Evolutionary conservation across 2,797 vertebrate genomes (phyloP).

Genomic region (Microctenopoma steveboyesi): DNA sequence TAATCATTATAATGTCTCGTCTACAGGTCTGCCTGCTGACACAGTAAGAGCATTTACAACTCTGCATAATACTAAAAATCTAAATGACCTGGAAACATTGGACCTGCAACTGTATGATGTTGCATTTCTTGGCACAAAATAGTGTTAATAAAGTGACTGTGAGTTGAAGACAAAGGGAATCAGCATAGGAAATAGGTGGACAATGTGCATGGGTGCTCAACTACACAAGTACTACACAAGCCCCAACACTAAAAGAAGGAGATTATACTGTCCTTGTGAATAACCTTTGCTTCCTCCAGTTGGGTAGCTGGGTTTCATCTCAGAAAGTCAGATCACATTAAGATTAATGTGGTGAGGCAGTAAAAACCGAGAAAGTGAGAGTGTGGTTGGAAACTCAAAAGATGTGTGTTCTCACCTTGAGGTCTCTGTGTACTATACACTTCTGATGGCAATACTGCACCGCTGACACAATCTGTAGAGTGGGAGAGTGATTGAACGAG

Average conservation of each 20-base stretch:
- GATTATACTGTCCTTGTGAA: slow-evolving; percentile 46
- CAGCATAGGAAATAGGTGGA: not conserved
- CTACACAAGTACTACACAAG: not conserved
- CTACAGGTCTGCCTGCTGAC: slow-evolving; percentile 52
- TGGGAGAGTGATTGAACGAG: slow-evolving; percentile 23
- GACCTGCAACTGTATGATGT: slow-evolving; percentile 1
- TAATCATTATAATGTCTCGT: slow-evolving; percentile 68
- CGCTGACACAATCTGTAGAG: slow-evolving; percentile 91
- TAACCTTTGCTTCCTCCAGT: slow-evolving; percentile 39
- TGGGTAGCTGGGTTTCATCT: slow-evolving; percentile 37
- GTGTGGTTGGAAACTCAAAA: slow-evolving; percentile 24
- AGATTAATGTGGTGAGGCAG: slow-evolving; percentile 22
- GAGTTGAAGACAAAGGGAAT: not conserved
- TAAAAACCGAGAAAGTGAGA: not conserved
- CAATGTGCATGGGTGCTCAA: not conserved
- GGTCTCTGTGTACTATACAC: slow-evolving; percentile 95
- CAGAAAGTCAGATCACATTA: slow-evolving; percentile 38
- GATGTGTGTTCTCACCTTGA: slow-evolving; percentile 87
- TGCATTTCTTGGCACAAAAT: slow-evolving; percentile 1
- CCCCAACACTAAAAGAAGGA: not conserved
- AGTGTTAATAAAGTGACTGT: not conserved
- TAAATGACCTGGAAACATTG: slow-evolving; percentile 38
- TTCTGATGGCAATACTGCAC: slow-evolving; percentile 99
- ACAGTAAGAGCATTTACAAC: slow-evolving; percentile 72
- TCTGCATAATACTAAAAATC: slow-evolving; percentile 44